Evolutionary conservation across 2,113 vertebrate species (phyloP).

Genomic region (Perca flavescens): DNA sequence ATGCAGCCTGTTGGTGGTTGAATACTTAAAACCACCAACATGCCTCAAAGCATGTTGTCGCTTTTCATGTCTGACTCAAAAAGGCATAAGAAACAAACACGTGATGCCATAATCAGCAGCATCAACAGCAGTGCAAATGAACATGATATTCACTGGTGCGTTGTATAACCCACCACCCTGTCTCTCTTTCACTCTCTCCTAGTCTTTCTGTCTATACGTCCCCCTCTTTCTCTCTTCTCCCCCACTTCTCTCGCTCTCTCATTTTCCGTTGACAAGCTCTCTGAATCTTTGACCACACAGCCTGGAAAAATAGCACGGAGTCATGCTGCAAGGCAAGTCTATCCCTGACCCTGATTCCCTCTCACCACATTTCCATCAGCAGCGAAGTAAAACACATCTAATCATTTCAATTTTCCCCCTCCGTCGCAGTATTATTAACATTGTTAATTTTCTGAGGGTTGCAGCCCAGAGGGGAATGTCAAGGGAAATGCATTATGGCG

Average conservation of each 20-base stretch:
- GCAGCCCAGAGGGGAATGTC: conserved; percentile 82
- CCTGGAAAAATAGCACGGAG: conserved; percentile 87
- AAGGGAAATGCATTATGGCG: conserved; percentile 82
- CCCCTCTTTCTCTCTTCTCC: conserved; percentile 67
- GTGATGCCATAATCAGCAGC: conserved; percentile 52
- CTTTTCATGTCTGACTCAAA: conserved; percentile 52
- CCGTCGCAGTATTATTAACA: conserved; percentile 85
- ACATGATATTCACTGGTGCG: conserved; percentile 41
- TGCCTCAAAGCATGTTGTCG: conserved; percentile 63
- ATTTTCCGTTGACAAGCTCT: conserved; percentile 83
- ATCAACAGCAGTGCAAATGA: conserved; percentile 48
- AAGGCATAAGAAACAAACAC: conserved; percentile 46
- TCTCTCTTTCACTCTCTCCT: conserved; percentile 1
- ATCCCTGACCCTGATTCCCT: conserved; percentile 88
- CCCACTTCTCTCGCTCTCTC: conserved; percentile 72
- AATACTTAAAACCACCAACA: conserved; percentile 73
- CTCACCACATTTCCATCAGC: conserved; percentile 88
- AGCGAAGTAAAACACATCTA: conserved; percentile 85
- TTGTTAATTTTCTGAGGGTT: conserved; percentile 85
- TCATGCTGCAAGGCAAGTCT: conserved; percentile 85
- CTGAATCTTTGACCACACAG: conserved; percentile 84
- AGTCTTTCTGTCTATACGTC: conserved; percentile 66
- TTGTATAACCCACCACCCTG: conserved; percentile 42
- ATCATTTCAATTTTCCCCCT: conserved; percentile 88
- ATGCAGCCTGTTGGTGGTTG: conserved; percentile 66